Conservation (phyloP, 2,888 invertebrate species). For the Ornithoptera priamus region DNA sequence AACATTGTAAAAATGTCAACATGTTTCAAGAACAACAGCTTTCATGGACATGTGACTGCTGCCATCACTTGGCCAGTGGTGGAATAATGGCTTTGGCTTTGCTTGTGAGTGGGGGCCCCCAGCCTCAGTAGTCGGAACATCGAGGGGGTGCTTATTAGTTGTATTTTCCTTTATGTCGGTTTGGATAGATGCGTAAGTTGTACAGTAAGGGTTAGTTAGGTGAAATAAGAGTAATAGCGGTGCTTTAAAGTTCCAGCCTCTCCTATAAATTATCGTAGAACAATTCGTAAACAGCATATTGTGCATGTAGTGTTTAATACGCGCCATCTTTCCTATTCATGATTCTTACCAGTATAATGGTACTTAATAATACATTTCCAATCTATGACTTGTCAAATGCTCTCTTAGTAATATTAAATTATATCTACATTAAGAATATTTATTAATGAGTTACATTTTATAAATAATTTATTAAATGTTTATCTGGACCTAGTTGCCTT, state of each 20-base stretch:
- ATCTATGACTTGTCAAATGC: conserved; percentile 14
- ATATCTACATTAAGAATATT: conserved; percentile 13
- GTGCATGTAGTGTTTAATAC: not conserved
- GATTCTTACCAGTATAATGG: conserved; percentile 5
- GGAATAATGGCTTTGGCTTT: no score
- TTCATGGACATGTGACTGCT: no score
- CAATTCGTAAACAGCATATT: not conserved
- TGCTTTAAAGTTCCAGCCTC: conserved; percentile 35
- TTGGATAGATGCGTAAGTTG: conserved; percentile 62
- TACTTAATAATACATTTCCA: conserved; percentile 22
- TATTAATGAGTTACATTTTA: conserved; percentile 4
- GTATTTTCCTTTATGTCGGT: conserved; percentile 18
- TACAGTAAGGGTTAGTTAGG: conserved; percentile 53
- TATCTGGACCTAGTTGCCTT: conserved; percentile 16
- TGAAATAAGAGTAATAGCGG: conserved; percentile 60
- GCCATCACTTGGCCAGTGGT: no score
- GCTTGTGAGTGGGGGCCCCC: no score
- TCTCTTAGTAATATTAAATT: conserved; percentile 28
- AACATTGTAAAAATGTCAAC: no score
- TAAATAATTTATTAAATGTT: conserved; percentile 11
- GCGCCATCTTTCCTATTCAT: conserved; percentile 1
- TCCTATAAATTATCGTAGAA: conserved; percentile 23
- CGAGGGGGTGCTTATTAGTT: not conserved
- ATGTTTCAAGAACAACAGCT: no score
- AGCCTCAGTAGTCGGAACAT: no score